Evolutionary conservation across 2,113 vertebrate species (phyloP), one percentile per base, ranked within the genome.

Genomic region (Patagioenas fasciata): DNA sequence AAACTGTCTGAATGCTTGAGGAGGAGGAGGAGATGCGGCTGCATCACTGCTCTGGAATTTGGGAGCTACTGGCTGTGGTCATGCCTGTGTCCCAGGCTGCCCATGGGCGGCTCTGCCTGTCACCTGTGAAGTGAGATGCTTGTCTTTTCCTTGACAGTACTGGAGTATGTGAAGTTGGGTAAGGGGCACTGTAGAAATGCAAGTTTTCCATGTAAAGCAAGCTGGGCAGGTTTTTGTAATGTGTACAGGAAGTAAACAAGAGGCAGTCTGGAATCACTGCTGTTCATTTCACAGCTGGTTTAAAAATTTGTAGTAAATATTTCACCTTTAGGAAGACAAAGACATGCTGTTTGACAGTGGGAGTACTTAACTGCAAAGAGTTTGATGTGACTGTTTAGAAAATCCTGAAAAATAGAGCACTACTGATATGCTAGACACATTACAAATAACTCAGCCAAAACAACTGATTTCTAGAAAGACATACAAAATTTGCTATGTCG

Each of bases 41-140:
- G 38, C 31, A 48, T 96, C 92, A 83, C 29, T 88, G 64, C 29
- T 64, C 21, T 67, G 88, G 79, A 90, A 94, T 96, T 86, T 88
- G 67, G 64, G 47, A 80, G 31, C 10, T 93, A 3, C 24, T 86
- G 71, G 51, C 42, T 88, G 61, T 8, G 10, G 78, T 69, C 60
- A 67, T 61, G 75, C 89, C 88, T 94, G 70, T 85, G 71, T 79
- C 36, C 69, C 36, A 29, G 82, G 17, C 54, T 66, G 66, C 53
- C 51, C 60, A 17, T 40, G 54, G 44, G 17, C 38, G 51, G 19
- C 80, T 44, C 34, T 60, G 57, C 64, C 32, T 86, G 36, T 89
- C 80, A 31, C 54, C 31, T 50, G 11, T 84, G 13, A 44, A 58
- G 48, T 29, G 64, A 56, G 34, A 24, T 61, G 29, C 53, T 88